A percentile compares a stretch with the other conserved stretches of the same genome.
Conservation (phyloP, 2,797 vertebrate genomes). For the Tauraco hartlaubi region DNA sequence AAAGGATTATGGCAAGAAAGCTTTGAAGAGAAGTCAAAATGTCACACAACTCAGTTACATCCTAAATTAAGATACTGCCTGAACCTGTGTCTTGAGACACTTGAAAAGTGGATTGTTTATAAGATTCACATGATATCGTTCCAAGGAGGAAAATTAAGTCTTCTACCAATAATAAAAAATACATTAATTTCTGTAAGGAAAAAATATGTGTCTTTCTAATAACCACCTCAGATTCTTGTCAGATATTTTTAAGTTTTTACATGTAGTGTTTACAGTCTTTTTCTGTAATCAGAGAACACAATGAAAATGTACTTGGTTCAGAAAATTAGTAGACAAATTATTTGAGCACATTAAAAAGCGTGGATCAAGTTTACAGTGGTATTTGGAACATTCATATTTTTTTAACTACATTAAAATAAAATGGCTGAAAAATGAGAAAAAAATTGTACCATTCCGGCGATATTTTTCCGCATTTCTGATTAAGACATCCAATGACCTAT, state of each 20-base stretch:
- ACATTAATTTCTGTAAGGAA: neutral
- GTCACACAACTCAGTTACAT: neutral
- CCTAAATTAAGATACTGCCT: neutral
- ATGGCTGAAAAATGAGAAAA: neutral
- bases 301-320: neutral
- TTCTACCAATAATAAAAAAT: neutral
- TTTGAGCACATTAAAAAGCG: neutral
- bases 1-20: neutral
- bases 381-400: rapidly evolving
- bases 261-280: neutral
- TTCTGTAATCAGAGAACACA: neutral
- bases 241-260: neutral
- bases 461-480: neutral
- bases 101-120: neutral
- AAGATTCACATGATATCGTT: rapidly evolving
- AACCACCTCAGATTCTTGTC: neutral
- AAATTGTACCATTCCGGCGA: neutral
- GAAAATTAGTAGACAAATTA: neutral
- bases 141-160: neutral
- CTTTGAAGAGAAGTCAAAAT: neutral
- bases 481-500: neutral
- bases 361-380: neutral
- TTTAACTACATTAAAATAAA: neutral
- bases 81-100: neutral
- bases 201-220: rapidly evolving